Evolutionary conservation across 2,797 vertebrate genomes (phyloP).

Genomic region (Mormyrops attenuatus): DNA sequence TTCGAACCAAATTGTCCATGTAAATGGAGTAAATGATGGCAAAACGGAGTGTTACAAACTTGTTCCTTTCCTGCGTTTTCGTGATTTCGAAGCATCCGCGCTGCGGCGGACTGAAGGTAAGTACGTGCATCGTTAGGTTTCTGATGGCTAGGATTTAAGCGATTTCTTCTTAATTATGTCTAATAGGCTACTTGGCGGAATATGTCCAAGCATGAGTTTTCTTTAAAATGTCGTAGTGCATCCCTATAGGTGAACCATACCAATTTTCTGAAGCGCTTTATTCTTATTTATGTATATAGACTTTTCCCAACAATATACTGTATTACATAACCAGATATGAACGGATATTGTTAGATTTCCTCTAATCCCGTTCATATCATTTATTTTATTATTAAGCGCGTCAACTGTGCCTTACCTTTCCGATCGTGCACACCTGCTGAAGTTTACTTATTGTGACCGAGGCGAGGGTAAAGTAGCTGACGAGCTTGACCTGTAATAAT

Average conservation of each 20-base stretch:
- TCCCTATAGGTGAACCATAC: not conserved
- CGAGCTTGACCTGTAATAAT: not conserved
- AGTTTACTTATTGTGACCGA: not conserved
- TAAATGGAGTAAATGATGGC: not conserved
- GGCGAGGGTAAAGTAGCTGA: not conserved
- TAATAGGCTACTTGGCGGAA: not conserved
- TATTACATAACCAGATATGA: not conserved
- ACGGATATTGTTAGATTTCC: not conserved
- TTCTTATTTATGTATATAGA: not conserved
- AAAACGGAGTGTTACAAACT: not conserved
- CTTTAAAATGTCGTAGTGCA: not conserved
- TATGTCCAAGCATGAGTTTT: not conserved
- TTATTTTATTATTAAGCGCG: not conserved
- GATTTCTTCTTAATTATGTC: not conserved
- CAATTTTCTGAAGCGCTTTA: not conserved
- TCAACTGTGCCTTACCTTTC: slow-evolving; percentile 15
- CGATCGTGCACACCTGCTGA: slow-evolving; percentile 11
- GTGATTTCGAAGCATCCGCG: not conserved
- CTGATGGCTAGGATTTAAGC: not conserved
- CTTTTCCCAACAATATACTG: not conserved
- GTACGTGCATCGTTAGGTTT: not conserved
- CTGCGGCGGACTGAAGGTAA: not conserved
- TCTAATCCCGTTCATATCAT: not conserved
- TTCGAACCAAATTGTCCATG: not conserved
- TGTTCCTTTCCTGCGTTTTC: not conserved